phyloP scores from a whole-genome alignment of 2,797 vertebrate genomes.

The Malacoraja senta region DNA sequence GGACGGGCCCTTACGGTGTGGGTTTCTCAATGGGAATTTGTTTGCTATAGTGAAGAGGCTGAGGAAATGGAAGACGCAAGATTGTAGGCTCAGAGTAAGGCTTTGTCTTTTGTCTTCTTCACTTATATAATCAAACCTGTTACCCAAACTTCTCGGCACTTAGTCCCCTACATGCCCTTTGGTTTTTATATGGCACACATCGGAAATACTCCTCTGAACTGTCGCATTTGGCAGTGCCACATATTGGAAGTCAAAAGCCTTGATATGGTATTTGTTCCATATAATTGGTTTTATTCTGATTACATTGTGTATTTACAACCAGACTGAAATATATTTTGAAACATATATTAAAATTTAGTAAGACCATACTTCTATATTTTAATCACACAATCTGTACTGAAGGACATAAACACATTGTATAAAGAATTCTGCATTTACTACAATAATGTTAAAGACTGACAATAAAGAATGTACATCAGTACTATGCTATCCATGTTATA shows the following conservation, averaged over 20 bases:
- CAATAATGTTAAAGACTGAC: not conserved
- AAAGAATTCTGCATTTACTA: not conserved
- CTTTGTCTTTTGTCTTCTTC: not conserved
- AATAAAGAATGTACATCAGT: not conserved
- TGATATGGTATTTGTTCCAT: not conserved
- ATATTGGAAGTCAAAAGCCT: not conserved
- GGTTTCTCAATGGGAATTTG: not conserved
- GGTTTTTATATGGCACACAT: not conserved
- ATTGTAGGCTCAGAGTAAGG: not conserved
- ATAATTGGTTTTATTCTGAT: constrained; percentile 6
- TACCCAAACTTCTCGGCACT: not conserved
- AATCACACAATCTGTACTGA: not conserved
- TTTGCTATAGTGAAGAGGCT: not conserved
- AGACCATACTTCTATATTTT: not conserved
- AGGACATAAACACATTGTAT: not conserved
- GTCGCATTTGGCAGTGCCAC: not conserved
- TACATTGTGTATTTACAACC: not conserved
- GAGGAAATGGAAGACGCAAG: not conserved
- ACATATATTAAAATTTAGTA: not conserved
- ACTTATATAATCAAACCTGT: not conserved
- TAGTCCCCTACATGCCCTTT: not conserved
- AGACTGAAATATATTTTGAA: not conserved
- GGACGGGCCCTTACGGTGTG: too few species aligned
- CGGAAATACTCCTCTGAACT: not conserved
- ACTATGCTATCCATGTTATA: not conserved